These are phyloP conservation scores for Anneissia japonica DNA, from an alignment of 35 echinoderm and acorn worm species.

Conservation along the genomic window DNA sequence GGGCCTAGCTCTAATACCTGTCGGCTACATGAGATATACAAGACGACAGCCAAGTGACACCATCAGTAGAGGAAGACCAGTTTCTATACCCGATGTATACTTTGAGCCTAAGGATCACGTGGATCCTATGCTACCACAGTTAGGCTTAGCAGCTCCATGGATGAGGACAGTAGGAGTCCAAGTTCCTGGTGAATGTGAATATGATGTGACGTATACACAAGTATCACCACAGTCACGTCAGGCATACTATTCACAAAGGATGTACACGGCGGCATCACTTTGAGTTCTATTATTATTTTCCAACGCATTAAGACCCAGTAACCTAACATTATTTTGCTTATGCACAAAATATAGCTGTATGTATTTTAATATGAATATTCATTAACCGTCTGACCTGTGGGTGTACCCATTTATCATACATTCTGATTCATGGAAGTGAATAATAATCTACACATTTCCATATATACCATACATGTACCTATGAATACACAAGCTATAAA, in stretches of 20 bases:
- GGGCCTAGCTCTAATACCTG: background rate
- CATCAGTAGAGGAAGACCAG: background rate
- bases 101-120: background rate
- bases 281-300: background rate
- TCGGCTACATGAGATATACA: background rate
- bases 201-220: background rate
- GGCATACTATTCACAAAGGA: background rate
- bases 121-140: background rate
- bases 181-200: background rate
- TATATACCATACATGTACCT: too few species aligned
- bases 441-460: too few species aligned
- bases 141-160: background rate
- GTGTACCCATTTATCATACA: too few species aligned
- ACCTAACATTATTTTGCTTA: background rate
- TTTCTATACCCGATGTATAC: background rate
- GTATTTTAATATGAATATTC: too few species aligned
- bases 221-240: background rate
- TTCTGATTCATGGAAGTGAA: too few species aligned
- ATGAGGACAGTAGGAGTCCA: background rate
- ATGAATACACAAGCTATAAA: too few species aligned
- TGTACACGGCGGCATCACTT: background rate
- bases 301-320: too few species aligned
- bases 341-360: too few species aligned
- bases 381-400: too few species aligned
- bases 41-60: background rate